A percentile compares a stretch with the other conserved stretches of the same genome.
Conservation (phyloP, 2,113 vertebrate genomes). For the Sciurus niger region DNA sequence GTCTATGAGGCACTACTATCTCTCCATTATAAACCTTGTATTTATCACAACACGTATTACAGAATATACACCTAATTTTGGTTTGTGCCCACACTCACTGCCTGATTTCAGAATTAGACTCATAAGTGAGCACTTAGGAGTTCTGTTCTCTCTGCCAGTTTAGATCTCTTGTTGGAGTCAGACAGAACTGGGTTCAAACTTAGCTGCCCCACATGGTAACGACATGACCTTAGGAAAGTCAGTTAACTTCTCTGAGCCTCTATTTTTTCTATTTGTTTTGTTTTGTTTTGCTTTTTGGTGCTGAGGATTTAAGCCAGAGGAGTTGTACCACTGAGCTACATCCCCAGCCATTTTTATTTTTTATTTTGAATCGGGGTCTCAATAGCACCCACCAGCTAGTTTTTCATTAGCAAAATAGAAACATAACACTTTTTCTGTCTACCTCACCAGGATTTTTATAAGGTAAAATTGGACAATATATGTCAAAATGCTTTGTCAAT, state of each 20-base stretch:
- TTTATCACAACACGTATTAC: not conserved
- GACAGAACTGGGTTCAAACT: not conserved
- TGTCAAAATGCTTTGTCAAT: not conserved
- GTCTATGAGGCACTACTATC: not conserved
- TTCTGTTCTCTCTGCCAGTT: not conserved
- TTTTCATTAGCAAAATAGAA: not conserved
- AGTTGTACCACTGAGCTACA: too few relatives aligned
- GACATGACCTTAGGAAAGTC: not conserved
- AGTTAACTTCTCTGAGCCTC: not conserved
- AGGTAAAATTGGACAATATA: not conserved
- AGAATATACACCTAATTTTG: constrained; percentile 6
- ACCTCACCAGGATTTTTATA: not conserved
- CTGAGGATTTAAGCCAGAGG: too few relatives aligned
- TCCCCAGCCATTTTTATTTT: too few relatives aligned
- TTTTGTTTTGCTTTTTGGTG: too few relatives aligned
- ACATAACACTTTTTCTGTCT: not conserved
- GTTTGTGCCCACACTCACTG: not conserved
- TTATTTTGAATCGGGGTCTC: too few relatives aligned
- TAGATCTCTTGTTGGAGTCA: not conserved
- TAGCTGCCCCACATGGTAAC: not conserved
- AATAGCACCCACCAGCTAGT: too few relatives aligned
- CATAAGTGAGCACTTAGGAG: not conserved
- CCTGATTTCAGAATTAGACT: constrained; percentile 34
- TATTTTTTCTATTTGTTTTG: not conserved
- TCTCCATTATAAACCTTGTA: not conserved